These are phyloP conservation scores for Clepsis dumicolana DNA, from an alignment of 2,888 invertebrate species.

Conservation along the genomic window DNA sequence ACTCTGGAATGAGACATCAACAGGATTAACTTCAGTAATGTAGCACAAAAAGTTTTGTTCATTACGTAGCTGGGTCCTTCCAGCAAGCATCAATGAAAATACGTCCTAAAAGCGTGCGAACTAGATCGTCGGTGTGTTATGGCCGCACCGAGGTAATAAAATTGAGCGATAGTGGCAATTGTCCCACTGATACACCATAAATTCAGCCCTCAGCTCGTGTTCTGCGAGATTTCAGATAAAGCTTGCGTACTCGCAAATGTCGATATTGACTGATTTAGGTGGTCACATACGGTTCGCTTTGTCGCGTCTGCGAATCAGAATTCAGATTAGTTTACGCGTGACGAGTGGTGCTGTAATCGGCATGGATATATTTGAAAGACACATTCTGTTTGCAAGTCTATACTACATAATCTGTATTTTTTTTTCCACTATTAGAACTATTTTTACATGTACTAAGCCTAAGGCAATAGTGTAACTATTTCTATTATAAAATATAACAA, in stretches of 20 bases:
- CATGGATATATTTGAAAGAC: neutral
- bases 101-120: conserved; percentile 41
- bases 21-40: neutral
- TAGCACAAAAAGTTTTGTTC: conserved; percentile 13
- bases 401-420: too few relatives aligned
- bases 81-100: conserved; percentile 29
- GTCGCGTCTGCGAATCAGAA: neutral
- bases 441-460: too few relatives aligned
- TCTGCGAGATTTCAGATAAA: conserved; percentile 21
- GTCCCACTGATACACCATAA: conserved; percentile 55
- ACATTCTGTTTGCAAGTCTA: neutral
- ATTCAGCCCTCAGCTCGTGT: conserved; percentile 44
- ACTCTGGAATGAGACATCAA: conserved; percentile 1
- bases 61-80: neutral
- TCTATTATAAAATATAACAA: too few relatives aligned
- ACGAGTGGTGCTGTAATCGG: neutral
- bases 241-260: conserved; percentile 16
- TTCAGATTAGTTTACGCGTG: neutral
- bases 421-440: too few relatives aligned
- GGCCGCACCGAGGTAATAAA: conserved; percentile 57
- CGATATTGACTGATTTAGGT: conserved; percentile 18
- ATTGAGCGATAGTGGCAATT: conserved; percentile 59
- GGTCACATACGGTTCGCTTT: neutral
- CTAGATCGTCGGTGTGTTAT: conserved; percentile 47
- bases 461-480: too few relatives aligned